These are phyloP conservation scores for Diceros bicornis DNA, from an alignment of 2,797 vertebrate species.

Conservation along the genomic window DNA sequence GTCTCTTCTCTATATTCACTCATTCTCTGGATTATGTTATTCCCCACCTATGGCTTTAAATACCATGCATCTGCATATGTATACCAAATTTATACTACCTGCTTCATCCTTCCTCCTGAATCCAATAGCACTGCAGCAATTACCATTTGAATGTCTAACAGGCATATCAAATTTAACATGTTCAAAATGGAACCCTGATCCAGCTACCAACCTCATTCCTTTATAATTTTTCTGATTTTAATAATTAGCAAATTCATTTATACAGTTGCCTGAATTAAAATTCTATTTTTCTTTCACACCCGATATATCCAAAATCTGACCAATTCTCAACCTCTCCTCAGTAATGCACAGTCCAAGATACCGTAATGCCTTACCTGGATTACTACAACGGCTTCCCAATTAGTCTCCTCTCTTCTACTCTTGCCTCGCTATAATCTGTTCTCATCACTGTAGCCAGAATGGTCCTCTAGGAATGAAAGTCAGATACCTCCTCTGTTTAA, in stretches of 20 bases:
- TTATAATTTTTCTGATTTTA: not conserved
- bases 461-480: not conserved
- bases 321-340: not conserved
- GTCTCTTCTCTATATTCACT: not conserved
- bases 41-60: not conserved
- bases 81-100: not conserved
- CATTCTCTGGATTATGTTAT: not conserved
- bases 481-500: not conserved
- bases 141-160: not conserved
- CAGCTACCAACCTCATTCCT: not conserved
- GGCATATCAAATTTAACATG: not conserved
- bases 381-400: not conserved
- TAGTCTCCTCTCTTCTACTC: not conserved
- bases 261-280: not conserved
- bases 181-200: not conserved
- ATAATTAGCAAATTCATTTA: not conserved
- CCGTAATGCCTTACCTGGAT: not conserved
- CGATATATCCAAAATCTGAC: not conserved
- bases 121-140: no score
- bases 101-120: not conserved
- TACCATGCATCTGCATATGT: not conserved
- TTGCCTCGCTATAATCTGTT: not conserved
- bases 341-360: not conserved
- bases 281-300: not conserved
- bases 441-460: not conserved